Evolutionary conservation across 1,140 invertebrate genomes (phyloP).

Genomic region (Gonatopus flavifemur): DNA sequence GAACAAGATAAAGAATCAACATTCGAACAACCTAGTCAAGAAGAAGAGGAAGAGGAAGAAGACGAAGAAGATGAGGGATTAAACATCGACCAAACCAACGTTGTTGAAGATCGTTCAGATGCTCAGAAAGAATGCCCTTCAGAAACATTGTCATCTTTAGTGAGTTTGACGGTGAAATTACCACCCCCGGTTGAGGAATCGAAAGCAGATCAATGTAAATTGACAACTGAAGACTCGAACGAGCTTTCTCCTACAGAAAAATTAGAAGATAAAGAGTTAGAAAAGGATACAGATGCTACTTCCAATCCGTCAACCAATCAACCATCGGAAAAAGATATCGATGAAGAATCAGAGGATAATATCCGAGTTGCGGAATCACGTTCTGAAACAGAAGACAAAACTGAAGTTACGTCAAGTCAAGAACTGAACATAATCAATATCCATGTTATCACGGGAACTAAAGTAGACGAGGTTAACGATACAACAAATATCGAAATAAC

Average conservation of each 20-base stretch:
- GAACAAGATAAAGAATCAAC: slow-evolving; percentile 45
- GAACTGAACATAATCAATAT: slow-evolving; percentile 10
- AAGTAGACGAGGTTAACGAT: slow-evolving; percentile 30
- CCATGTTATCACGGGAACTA: slow-evolving; percentile 11
- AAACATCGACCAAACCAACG: too few species aligned
- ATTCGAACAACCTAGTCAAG: too few species aligned
- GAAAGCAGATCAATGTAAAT: slow-evolving; percentile 9
- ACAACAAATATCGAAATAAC: slow-evolving; percentile 25
- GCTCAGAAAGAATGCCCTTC: not conserved
- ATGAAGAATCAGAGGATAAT: slow-evolving; percentile 19
- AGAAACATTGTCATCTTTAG: slow-evolving; percentile 33
- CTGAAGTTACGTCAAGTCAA: slow-evolving; percentile 16
- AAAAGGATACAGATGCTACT: slow-evolving; percentile 8
- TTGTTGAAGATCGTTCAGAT: too few species aligned
- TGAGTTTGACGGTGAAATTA: slow-evolving; percentile 43
- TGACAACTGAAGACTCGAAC: slow-evolving; percentile 4
- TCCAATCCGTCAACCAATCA: slow-evolving; percentile 13
- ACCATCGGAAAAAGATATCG: slow-evolving; percentile 4
- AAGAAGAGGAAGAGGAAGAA: slow-evolving; percentile 33
- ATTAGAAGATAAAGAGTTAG: slow-evolving; percentile 7
- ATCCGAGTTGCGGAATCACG: too few species aligned
- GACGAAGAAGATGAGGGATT: slow-evolving; percentile 32
- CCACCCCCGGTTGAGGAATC: slow-evolving; percentile 25
- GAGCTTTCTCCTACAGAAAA: slow-evolving; percentile 8
- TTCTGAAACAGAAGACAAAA: not conserved